A percentile compares a stretch with the other conserved stretches of the same genome.
phyloP scores from a whole-genome alignment of 2,113 vertebrate species.

The Grammomys surdaster region DNA sequence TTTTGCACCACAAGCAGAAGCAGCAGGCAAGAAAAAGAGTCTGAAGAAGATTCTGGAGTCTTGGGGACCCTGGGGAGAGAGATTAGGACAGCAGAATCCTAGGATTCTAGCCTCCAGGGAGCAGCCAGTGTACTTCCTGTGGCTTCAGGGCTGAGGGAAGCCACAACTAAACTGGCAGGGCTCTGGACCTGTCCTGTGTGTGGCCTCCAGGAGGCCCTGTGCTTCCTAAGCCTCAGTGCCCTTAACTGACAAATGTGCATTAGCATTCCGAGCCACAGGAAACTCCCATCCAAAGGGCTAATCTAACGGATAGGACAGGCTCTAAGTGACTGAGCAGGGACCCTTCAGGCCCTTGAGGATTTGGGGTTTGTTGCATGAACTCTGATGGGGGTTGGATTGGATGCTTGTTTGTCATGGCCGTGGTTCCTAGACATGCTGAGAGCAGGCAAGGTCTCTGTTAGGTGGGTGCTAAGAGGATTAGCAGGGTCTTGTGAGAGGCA shows the following conservation, averaged over 20 bases:
- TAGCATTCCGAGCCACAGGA: neutral
- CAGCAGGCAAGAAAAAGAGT: neutral
- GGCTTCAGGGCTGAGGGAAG: neutral
- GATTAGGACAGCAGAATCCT: neutral
- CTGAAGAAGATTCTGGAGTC: neutral
- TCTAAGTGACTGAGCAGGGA: neutral
- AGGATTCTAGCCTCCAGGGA: neutral
- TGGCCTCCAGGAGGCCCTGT: neutral
- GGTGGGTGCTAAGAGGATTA: conserved; percentile 55
- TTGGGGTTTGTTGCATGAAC: neutral
- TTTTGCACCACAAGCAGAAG: accelerated
- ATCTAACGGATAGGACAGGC: neutral
- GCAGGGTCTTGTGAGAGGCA: neutral
- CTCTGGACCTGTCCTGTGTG: neutral
- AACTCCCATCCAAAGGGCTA: neutral
- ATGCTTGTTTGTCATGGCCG: neutral
- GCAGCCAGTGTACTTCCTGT: neutral
- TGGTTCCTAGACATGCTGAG: neutral
- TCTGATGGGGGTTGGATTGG: neutral
- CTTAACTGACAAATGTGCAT: neutral
- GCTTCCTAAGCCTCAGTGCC: neutral
- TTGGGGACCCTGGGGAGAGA: neutral
- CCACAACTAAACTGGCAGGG: neutral
- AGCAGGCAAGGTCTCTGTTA: neutral
- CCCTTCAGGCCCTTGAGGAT: neutral